A percentile compares a stretch with the other conserved stretches of the same genome.
Evolutionary conservation across 2,888 invertebrate genomes (phyloP).

Genomic region (Deroplatys truncata): DNA sequence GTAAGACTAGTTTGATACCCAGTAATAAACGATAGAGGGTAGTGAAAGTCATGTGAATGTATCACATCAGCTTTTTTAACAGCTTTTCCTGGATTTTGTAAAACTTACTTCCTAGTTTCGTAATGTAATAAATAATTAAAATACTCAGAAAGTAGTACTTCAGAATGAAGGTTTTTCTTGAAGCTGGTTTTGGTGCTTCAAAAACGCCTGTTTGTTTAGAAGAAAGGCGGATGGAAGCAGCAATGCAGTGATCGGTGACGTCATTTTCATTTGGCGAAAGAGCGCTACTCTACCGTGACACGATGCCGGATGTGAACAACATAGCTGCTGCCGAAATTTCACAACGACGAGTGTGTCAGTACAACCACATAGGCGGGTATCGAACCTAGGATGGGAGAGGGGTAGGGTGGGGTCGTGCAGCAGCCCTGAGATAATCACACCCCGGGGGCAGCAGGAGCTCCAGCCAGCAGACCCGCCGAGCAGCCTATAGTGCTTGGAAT

Average conservation of each 20-base stretch:
- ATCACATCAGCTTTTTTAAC: no score
- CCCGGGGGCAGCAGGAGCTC: background rate
- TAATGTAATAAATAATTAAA: no score
- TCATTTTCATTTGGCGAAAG: background rate
- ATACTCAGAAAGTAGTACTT: no score
- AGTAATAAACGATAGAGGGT: no score
- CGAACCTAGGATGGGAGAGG: background rate
- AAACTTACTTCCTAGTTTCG: no score
- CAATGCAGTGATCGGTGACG: background rate
- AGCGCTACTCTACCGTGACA: background rate
- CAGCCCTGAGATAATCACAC: constrained; percentile 14
- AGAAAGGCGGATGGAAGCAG: no score
- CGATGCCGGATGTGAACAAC: background rate
- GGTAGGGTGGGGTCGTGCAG: background rate
- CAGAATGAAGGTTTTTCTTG: no score
- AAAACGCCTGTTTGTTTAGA: no score
- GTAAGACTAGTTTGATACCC: no score
- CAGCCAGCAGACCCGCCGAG: background rate
- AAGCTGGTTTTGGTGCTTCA: no score
- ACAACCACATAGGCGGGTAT: background rate
- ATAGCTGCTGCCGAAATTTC: background rate
- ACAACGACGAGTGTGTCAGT: background rate
- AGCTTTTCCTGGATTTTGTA: no score
- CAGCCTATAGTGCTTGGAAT: background rate
- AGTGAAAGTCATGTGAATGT: no score